Evolutionary conservation across 2,113 vertebrate species (phyloP), one percentile per base, ranked within the genome.

Genomic region (Camelus dromedarius): DNA sequence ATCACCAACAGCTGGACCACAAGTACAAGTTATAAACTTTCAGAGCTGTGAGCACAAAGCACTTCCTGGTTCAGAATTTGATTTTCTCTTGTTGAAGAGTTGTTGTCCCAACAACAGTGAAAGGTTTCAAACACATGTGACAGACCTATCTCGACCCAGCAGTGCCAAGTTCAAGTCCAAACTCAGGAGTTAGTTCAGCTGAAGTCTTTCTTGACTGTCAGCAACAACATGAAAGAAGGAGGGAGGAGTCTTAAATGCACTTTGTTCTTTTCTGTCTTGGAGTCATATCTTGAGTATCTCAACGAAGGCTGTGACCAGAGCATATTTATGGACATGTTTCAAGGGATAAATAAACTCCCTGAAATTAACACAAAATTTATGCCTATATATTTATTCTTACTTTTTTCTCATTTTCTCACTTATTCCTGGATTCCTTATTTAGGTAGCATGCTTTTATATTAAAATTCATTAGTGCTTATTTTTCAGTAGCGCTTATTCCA

Each of bases 391-490:
- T 85, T 85, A 48, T 91, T 75, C 42, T 92, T 38, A 20, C 4
- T 80, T 72, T 89, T 54, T 79, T 56, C 76, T 35, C 76, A 56
- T 24, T 79, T 85, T 70, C 48, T 70, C 35, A 64, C 24, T 79
- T 87, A 87, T 67, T 96, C 19, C 28, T 93, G 24, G 64, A 92
- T 69, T 89, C 16, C 12, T 95, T 81, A 83, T 42, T 92, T 89
- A 72, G 48, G 52, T 24, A 87, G 42, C 8, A n/a, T 66, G 60
- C 6, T 72, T 86, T 89, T 54, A 38, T 32, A 79, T 67, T 91
- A 89, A 66, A 95, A 82, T 97, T 86, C 38, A 66, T 84, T 81
- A 66, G 52, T 54, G 13, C 14, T 62, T 50, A 32, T 35, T 62
- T 79, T 72, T 72, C 56, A 80, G 38, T 20, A 56, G 10, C 58